Conservation (phyloP, 2,113 vertebrate species). For the Vicugna pacos region DNA sequence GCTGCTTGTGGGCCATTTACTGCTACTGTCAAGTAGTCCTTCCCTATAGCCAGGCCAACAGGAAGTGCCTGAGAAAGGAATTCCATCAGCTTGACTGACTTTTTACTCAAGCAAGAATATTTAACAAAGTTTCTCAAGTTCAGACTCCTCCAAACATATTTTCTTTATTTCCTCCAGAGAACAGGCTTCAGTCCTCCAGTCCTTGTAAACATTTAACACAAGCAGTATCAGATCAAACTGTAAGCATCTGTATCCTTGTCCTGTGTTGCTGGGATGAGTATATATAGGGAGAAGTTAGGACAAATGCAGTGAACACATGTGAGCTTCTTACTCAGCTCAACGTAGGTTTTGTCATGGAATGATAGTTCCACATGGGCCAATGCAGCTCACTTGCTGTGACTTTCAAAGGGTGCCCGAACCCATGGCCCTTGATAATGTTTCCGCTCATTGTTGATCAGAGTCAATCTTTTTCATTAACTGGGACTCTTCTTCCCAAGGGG, state of each 20-base stretch:
- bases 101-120: background rate
- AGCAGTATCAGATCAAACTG: background rate
- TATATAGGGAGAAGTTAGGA: constrained; percentile 28
- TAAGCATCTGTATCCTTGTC: background rate
- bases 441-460: background rate
- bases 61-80: background rate
- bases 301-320: background rate
- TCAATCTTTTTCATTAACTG: background rate
- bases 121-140: constrained; percentile 55
- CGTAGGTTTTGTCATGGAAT: background rate
- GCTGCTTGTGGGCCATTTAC: background rate
- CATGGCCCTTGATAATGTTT: background rate
- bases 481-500: background rate
- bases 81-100: background rate
- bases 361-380: background rate
- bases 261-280: background rate
- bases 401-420: background rate
- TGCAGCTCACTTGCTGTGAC: background rate
- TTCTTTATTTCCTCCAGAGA: constrained; percentile 69
- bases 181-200: background rate
- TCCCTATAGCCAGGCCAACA: background rate
- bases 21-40: background rate
- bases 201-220: constrained; percentile 60
- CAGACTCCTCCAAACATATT: constrained; percentile 55
- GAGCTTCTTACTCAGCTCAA: constrained; percentile 38